Conservation (phyloP, 2,888 invertebrate genomes). For the Oligia latruncula region DNA sequence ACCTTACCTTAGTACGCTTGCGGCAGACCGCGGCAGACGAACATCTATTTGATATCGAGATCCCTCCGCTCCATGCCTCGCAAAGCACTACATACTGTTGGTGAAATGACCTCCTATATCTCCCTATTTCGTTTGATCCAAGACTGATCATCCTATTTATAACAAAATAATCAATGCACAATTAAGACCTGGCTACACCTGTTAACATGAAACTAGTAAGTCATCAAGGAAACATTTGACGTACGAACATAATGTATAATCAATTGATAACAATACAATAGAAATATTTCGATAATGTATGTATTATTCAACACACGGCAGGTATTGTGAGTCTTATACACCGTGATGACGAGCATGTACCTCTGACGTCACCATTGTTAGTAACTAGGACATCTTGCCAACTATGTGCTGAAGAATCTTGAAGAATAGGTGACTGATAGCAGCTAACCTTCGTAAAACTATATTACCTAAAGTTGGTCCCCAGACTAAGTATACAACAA, state of each 20-base stretch:
- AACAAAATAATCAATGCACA: neutral
- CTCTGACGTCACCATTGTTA: slow-evolving; percentile 40
- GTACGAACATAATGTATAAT: slow-evolving; percentile 30
- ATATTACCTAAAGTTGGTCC: too few species aligned
- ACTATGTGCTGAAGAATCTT: slow-evolving; percentile 31
- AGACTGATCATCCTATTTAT: neutral
- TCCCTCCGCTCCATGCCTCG: too few species aligned
- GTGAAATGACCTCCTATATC: too few species aligned
- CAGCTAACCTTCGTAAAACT: neutral
- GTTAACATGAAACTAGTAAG: slow-evolving; percentile 13
- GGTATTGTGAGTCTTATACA: slow-evolving; percentile 43
- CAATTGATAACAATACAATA: slow-evolving; percentile 48
- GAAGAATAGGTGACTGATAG: neutral
- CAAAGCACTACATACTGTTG: too few species aligned
- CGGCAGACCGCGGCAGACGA: too few species aligned
- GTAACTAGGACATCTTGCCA: slow-evolving; percentile 31
- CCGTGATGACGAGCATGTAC: slow-evolving; percentile 26
- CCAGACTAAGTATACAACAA: too few species aligned
- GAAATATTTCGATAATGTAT: slow-evolving; percentile 49
- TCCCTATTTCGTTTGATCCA: too few species aligned
- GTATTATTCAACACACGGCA: slow-evolving; percentile 47
- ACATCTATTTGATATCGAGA: too few species aligned
- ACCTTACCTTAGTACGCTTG: too few species aligned
- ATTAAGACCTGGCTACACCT: neutral
- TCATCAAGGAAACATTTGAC: slow-evolving; percentile 16